A percentile compares a stretch with the other conserved stretches of the same genome.
These are phyloP conservation scores for Lepidostoma basale DNA, from an alignment of 1,140 invertebrate species.

Conservation along the genomic window DNA sequence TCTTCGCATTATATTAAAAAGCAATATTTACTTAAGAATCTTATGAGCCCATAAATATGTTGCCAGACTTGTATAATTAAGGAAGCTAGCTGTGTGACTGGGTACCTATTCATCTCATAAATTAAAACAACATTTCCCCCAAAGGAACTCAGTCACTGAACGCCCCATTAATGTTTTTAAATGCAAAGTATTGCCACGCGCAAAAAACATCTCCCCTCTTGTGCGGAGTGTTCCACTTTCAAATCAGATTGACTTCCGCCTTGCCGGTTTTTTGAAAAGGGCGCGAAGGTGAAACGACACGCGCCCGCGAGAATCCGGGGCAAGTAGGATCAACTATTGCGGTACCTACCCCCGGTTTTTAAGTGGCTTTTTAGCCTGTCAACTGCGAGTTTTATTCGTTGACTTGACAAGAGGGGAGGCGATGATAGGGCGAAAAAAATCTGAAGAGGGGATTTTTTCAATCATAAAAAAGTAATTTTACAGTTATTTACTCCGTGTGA, in stretches of 20 bases:
- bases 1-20: too few species aligned
- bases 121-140: too few species aligned
- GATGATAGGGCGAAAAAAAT: background rate
- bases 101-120: too few species aligned
- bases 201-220: background rate
- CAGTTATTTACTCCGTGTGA: background rate
- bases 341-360: conserved; percentile 5
- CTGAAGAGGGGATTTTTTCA: background rate
- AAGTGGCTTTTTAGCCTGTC: background rate
- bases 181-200: background rate
- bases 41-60: too few species aligned
- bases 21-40: too few species aligned
- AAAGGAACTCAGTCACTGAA: too few species aligned
- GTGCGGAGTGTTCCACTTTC: background rate
- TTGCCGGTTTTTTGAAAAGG: background rate
- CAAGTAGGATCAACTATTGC: too few species aligned
- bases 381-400: background rate
- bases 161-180: background rate
- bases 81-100: too few species aligned
- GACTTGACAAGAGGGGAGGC: background rate
- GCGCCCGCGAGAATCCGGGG: background rate
- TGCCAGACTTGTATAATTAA: too few species aligned
- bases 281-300: background rate
- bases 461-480: background rate
- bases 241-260: background rate